Conservation (phyloP, 2,113 vertebrate genomes). For the Erpornis zantholeuca region DNA sequence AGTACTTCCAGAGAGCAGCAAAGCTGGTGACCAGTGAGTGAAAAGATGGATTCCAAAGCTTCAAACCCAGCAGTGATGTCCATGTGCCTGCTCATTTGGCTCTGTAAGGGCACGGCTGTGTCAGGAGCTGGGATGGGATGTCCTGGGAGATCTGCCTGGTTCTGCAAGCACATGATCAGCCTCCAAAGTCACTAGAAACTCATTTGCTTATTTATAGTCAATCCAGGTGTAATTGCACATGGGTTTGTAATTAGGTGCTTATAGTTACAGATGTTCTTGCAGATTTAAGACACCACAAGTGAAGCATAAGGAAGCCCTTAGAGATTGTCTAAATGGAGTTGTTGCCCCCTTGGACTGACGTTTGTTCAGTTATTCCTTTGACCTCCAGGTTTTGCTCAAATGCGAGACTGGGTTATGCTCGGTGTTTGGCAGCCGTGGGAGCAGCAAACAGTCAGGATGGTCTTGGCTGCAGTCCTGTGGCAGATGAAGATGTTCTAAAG, state of each 20-base stretch:
- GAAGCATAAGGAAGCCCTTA: background rate
- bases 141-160: background rate
- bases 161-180: background rate
- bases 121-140: background rate
- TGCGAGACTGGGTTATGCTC: fast-evolving
- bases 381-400: background rate
- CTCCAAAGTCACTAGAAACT: background rate
- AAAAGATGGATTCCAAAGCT: background rate
- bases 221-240: background rate
- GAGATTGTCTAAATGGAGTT: background rate
- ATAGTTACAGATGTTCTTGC: background rate
- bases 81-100: fast-evolving
- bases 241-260: background rate
- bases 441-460: background rate
- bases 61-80: background rate
- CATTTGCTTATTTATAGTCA: background rate
- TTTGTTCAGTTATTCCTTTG: fast-evolving
- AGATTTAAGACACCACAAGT: background rate
- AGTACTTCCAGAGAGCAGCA: background rate
- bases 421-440: background rate
- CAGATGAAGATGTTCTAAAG: background rate
- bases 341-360: background rate
- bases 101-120: fast-evolving
- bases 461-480: background rate
- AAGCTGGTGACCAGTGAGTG: background rate